Conservation (phyloP, 2,888 invertebrate genomes). For the Orthonychiurus folsomi region DNA sequence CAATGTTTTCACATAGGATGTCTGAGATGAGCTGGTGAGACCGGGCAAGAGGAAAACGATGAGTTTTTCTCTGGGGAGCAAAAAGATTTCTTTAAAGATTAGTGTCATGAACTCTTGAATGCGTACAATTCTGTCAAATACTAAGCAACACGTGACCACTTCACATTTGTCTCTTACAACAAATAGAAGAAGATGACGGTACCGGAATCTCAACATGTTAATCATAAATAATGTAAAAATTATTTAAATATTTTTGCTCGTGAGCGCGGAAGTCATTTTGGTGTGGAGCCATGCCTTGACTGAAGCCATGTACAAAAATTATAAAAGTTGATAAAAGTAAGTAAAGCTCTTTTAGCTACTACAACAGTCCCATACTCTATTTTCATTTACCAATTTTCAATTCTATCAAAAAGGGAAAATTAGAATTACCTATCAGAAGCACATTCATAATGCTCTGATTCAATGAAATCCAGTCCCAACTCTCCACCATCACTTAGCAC, state of each 20-base stretch:
- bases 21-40: constrained; percentile 64
- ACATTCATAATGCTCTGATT: neutral
- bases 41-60: constrained; percentile 61
- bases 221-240: no score
- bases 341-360: neutral
- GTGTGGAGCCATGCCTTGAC: no score
- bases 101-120: no score
- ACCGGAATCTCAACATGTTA: no score
- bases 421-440: neutral
- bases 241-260: no score
- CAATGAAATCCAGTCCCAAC: constrained; percentile 66
- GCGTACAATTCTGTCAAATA: no score
- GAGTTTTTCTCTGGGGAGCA: neutral
- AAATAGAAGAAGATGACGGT: no score
- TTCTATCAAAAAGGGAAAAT: neutral
- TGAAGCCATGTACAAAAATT: no score
- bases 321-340: neutral
- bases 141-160: no score
- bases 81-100: no score
- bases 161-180: no score
- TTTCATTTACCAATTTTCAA: neutral
- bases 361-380: constrained; percentile 1
- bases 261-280: no score
- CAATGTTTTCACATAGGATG: constrained; percentile 69
- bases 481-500: constrained; percentile 14